phyloP scores from a whole-genome alignment of 1,140 invertebrate genomes.

The Saccostrea echinata region DNA sequence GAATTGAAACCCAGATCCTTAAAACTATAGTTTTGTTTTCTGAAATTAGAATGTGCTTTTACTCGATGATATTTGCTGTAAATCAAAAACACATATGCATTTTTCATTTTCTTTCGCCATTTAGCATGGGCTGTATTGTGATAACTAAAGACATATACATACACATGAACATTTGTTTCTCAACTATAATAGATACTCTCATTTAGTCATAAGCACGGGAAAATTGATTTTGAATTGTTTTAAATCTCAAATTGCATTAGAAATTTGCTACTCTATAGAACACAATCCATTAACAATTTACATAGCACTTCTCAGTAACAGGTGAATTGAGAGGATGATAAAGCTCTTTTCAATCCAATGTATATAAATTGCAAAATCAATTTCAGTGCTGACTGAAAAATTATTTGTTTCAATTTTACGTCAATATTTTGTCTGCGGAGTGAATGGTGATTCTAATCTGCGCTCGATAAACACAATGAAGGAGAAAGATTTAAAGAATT shows the following conservation, averaged over 20 bases:
- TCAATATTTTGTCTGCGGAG: background rate
- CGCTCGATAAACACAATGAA: background rate
- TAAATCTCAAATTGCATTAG: background rate
- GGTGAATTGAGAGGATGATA: background rate
- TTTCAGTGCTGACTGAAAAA: background rate
- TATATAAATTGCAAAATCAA: background rate
- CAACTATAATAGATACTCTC: background rate
- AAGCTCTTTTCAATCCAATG: background rate
- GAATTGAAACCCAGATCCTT: background rate
- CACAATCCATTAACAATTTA: conserved; percentile 3
- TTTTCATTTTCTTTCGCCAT: background rate
- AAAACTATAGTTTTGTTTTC: conserved; percentile 1
- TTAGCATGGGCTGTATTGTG: too few relatives aligned
- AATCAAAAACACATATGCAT: background rate
- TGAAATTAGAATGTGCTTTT: background rate
- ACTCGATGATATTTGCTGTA: background rate
- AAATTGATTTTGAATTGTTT: conserved; percentile 2
- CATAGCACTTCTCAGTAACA: background rate
- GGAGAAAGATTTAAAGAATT: background rate
- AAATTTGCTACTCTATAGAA: background rate
- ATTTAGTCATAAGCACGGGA: background rate
- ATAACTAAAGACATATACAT: too few relatives aligned
- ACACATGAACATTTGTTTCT: background rate
- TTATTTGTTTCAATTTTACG: background rate
- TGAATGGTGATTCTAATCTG: background rate